These are phyloP conservation scores for Triplophysa bombifrons DNA, from an alignment of 2,797 vertebrate genomes.

Conservation along the genomic window DNA sequence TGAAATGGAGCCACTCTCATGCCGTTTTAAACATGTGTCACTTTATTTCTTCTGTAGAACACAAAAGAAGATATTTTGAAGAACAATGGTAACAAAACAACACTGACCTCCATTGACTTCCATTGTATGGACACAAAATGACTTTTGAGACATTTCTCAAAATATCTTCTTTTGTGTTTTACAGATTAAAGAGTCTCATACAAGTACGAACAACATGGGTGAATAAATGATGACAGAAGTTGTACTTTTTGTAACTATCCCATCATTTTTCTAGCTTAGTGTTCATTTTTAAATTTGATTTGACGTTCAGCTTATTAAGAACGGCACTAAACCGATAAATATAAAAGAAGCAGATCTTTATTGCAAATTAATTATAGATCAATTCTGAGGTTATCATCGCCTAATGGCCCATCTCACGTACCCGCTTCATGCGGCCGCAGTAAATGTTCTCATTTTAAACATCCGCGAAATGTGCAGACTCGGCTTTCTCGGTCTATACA, in stretches of 20 bases:
- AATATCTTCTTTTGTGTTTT: no score
- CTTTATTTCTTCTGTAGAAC: no score
- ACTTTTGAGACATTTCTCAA: background rate
- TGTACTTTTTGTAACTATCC: background rate
- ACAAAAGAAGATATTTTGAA: no score
- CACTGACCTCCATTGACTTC: no score
- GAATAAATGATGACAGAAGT: no score
- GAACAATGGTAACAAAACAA: no score
- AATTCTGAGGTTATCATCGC: background rate
- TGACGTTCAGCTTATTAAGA: background rate
- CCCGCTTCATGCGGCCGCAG: background rate
- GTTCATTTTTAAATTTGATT: background rate
- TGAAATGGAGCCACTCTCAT: background rate
- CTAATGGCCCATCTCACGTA: background rate
- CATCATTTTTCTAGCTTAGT: background rate
- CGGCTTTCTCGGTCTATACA: background rate
- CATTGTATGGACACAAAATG: background rate
- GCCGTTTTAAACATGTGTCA: no score
- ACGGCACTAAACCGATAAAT: conserved; percentile 1
- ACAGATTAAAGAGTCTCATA: background rate
- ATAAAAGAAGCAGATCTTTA: conserved; percentile 10
- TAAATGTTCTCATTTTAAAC: conserved; percentile 23
- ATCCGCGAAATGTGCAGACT: conserved; percentile 26
- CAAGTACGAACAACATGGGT: no score
- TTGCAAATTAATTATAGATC: conserved; percentile 17